Conservation (phyloP, 1,140 invertebrate genomes). For the Nixonia krombeini region DNA sequence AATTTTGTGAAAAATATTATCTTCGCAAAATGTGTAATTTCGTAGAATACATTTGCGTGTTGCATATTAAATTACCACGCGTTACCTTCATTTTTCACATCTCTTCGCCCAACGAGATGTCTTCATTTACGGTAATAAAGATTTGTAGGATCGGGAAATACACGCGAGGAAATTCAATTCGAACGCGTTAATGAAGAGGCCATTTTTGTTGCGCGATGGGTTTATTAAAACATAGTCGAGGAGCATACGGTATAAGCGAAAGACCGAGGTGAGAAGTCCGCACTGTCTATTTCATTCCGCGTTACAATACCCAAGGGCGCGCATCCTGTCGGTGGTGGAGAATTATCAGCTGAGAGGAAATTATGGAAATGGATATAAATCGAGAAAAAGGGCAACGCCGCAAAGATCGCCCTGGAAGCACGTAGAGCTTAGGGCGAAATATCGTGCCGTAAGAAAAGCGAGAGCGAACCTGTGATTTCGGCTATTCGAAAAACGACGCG, state of each 20-base stretch:
- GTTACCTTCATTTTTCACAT: no score
- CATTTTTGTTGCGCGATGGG: no score
- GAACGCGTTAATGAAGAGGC: no score
- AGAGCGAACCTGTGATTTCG: constrained; percentile 14
- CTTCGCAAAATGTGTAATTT: not conserved
- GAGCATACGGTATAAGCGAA: constrained; percentile 28
- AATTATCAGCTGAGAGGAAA: constrained; percentile 67
- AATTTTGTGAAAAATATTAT: not conserved
- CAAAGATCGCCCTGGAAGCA: constrained; percentile 33
- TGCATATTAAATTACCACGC: no score
- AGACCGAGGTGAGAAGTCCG: constrained; percentile 35
- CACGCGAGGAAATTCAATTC: no score
- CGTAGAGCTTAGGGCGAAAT: no score
- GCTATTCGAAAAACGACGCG: constrained; percentile 23
- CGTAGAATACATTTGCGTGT: no score
- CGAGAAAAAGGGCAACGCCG: constrained; percentile 44
- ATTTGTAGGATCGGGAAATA: no score
- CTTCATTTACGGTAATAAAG: no score
- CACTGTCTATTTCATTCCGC: constrained; percentile 37
- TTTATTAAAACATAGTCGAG: constrained; percentile 31
- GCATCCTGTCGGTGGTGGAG: constrained; percentile 33
- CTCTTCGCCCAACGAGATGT: no score
- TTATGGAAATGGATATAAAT: constrained; percentile 70
- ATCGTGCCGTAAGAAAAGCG: no score
- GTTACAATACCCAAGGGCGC: constrained; percentile 44